Evolutionary conservation across 2,113 vertebrate genomes (phyloP).

Genomic region (Pelmatolapia mariae): DNA sequence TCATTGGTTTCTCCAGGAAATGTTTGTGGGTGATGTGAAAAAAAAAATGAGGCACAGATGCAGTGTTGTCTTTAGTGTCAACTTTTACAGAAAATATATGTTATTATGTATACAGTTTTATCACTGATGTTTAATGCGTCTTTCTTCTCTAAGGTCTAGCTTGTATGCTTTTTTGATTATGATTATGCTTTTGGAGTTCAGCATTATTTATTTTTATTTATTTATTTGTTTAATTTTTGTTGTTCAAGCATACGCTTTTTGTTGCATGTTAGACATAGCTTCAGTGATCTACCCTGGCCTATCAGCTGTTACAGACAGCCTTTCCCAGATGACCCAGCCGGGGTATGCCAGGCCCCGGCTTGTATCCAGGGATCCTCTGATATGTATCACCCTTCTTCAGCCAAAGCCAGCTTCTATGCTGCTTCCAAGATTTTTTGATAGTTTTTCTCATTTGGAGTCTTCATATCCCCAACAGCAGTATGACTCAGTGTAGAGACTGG

Average conservation of each 20-base stretch:
- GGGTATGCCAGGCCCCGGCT: not conserved
- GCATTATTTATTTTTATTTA: not conserved
- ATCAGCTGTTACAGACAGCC: not conserved
- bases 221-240: not conserved
- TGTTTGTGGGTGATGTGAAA: not conserved
- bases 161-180: not conserved
- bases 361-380: not conserved
- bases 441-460: not conserved
- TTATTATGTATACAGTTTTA: not conserved
- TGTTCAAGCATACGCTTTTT: not conserved
- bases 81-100: not conserved
- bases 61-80: not conserved
- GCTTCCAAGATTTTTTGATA: not conserved
- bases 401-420: not conserved
- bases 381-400: not conserved
- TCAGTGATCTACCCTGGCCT: not conserved
- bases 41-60: not conserved
- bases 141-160: not conserved
- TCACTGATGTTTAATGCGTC: not conserved
- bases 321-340: not conserved
- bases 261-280: not conserved
- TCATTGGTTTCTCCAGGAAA: not conserved
- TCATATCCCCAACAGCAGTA: not conserved
- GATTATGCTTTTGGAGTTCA: not conserved
- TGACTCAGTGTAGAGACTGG: not conserved